A percentile compares a stretch with the other conserved stretches of the same genome.
Conservation (phyloP, 2,113 vertebrate genomes). For the Peromyscus californicus region DNA sequence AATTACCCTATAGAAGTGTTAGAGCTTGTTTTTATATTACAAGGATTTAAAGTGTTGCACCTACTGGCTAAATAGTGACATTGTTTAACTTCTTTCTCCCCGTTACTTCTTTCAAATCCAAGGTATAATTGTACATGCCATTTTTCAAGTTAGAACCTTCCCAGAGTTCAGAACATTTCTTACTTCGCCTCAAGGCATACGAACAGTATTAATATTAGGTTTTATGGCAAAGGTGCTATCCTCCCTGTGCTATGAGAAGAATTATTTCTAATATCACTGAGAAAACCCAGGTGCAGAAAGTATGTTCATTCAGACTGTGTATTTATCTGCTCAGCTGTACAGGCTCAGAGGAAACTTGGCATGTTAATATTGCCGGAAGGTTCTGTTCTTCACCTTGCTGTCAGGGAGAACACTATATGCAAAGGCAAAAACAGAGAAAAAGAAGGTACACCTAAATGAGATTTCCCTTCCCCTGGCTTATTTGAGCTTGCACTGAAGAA, state of each 20-base stretch:
- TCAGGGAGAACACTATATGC: background rate
- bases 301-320: conserved; percentile 52
- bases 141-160: background rate
- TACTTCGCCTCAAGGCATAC: conserved; percentile 21
- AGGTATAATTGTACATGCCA: background rate
- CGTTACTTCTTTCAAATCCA: background rate
- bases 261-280: conserved; percentile 55
- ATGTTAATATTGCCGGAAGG: background rate
- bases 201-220: conserved; percentile 38
- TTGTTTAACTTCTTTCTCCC: background rate
- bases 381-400: background rate
- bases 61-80: background rate
- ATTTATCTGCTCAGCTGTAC: conserved; percentile 65
- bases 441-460: background rate
- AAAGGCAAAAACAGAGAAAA: conserved; percentile 25
- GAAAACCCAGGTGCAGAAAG: conserved; percentile 23
- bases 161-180: background rate
- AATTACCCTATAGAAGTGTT: background rate
- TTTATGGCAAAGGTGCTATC: conserved; percentile 12
- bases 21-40: background rate
- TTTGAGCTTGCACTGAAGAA: background rate
- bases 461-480: background rate
- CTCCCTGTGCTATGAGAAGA: conserved; percentile 29
- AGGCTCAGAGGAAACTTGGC: conserved; percentile 26
- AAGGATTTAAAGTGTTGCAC: background rate